Conservation (phyloP, 1,140 invertebrate species). For the Neodiprion fabricii region DNA sequence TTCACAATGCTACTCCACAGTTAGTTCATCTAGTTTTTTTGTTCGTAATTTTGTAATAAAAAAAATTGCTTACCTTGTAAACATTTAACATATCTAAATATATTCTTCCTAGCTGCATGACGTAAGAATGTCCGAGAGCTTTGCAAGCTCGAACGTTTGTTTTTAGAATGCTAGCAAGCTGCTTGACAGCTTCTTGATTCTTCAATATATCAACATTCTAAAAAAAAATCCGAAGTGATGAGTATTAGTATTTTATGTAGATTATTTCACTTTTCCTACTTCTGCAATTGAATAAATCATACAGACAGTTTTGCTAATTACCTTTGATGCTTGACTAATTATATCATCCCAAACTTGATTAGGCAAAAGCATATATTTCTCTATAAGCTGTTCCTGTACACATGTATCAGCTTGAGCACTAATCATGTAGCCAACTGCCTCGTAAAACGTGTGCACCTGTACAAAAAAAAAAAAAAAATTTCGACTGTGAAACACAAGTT, state of each 20-base stretch:
- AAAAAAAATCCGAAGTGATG: constrained; percentile 36
- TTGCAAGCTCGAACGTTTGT: constrained; percentile 99
- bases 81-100: constrained; percentile 99
- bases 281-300: constrained; percentile 24
- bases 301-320: constrained; percentile 37
- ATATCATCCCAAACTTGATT: constrained; percentile 99
- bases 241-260: constrained; percentile 9
- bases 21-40: no score
- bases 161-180: constrained; percentile 97
- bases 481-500: not conserved
- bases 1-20: no score
- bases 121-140: constrained; percentile 95
- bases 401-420: constrained; percentile 90
- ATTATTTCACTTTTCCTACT: not conserved
- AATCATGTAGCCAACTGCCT: constrained; percentile 99
- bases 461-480: constrained; percentile 29
- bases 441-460: constrained; percentile 99
- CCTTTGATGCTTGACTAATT: constrained; percentile 92
- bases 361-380: constrained; percentile 96
- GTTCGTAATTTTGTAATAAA: not conserved
- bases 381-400: constrained; percentile 92
- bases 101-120: constrained; percentile 93
- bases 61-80: constrained; percentile 81
- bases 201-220: constrained; percentile 95
- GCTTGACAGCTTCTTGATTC: constrained; percentile 96